Conservation (phyloP, 2,888 invertebrate genomes). For the Aporophyla lueneburgensis region DNA sequence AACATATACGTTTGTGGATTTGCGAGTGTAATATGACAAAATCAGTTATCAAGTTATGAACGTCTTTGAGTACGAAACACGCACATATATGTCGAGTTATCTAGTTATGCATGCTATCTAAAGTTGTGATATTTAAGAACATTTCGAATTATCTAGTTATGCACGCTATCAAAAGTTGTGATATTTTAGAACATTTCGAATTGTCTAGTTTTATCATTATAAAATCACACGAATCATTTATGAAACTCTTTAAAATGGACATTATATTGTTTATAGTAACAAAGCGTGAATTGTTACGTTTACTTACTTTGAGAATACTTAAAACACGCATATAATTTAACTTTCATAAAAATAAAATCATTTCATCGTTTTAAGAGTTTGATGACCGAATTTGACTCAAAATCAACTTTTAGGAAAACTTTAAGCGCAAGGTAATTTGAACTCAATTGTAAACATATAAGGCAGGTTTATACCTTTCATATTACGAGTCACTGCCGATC, state of each 20-base stretch:
- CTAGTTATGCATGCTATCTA: conserved; percentile 17
- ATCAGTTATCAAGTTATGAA: conserved; percentile 18
- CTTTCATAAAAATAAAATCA: conserved; percentile 19
- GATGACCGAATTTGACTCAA: conserved; percentile 9
- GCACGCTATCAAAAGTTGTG: conserved; percentile 11
- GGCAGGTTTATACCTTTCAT: conserved; percentile 18
- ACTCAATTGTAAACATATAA: conserved; percentile 10
- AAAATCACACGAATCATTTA: too few species aligned
- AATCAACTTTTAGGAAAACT: conserved; percentile 18
- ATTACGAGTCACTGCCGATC: too few species aligned
- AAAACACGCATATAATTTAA: conserved; percentile 17
- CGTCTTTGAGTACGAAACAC: conserved; percentile 15
- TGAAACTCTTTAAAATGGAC: too few species aligned
- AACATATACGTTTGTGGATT: too few species aligned
- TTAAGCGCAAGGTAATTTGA: conserved; percentile 20
- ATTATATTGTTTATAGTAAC: conserved; percentile 8
- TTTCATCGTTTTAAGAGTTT: conserved; percentile 10
- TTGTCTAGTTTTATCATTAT: too few species aligned
- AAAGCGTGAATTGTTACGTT: conserved; percentile 7
- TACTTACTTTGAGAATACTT: conserved; percentile 7
- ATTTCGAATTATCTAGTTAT: conserved; percentile 18
- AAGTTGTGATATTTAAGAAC: conserved; percentile 10
- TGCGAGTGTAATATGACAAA: too few species aligned
- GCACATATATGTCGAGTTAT: conserved; percentile 7
- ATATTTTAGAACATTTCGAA: conserved; percentile 14